These are phyloP conservation scores for Microtus ochrogaster DNA, from an alignment of 2,113 vertebrate genomes.

Conservation along the genomic window DNA sequence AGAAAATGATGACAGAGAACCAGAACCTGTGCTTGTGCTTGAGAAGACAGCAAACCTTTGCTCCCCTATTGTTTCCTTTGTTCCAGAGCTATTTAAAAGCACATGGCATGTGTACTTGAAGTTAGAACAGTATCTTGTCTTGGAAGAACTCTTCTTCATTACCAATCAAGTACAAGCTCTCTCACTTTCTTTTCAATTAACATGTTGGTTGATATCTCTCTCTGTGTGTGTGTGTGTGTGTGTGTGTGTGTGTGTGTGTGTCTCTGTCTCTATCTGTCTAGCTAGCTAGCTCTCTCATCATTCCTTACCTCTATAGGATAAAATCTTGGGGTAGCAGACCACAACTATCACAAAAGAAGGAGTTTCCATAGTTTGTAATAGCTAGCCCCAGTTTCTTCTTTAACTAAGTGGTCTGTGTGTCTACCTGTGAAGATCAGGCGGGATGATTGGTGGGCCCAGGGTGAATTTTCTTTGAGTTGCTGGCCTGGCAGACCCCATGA, in stretches of 20 bases:
- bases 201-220: background rate
- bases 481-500: background rate
- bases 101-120: background rate
- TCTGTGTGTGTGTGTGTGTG: no score
- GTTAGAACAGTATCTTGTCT: background rate
- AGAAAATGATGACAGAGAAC: background rate
- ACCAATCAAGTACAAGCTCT: background rate
- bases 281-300: background rate
- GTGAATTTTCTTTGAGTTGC: background rate
- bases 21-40: background rate
- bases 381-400: background rate
- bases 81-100: background rate
- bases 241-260: no score
- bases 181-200: background rate
- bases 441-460: background rate
- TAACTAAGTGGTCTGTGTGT: background rate
- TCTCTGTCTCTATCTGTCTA: background rate
- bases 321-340: background rate
- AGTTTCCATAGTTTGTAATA: background rate
- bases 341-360: background rate
- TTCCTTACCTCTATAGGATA: background rate
- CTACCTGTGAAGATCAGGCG: no score
- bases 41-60: background rate
- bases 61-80: background rate
- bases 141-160: background rate